These are phyloP conservation scores for Sinella curviseta DNA, from an alignment of 1,140 invertebrate species.

Conservation along the genomic window DNA sequence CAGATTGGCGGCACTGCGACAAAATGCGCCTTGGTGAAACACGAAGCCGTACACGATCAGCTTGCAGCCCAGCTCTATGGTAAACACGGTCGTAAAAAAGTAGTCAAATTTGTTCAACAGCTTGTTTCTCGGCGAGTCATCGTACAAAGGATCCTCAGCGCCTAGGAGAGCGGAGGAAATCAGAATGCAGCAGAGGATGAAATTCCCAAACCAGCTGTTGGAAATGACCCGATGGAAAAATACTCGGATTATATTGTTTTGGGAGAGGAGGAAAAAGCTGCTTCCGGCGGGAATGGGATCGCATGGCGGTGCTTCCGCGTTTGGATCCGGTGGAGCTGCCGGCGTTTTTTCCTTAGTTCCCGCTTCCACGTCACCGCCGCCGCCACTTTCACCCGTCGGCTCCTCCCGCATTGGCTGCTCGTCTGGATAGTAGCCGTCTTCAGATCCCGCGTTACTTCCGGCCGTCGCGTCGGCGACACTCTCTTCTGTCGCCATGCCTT, in stretches of 20 bases:
- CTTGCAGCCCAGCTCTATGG: slow-evolving; percentile 95
- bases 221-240: slow-evolving; percentile 96
- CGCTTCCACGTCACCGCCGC: not conserved
- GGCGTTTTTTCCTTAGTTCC: not conserved
- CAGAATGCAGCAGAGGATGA: slow-evolving; percentile 95
- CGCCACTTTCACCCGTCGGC: too few relatives aligned
- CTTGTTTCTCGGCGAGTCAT: slow-evolving; percentile 70
- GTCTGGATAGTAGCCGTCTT: slow-evolving; percentile 1
- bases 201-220: slow-evolving; percentile 89
- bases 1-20: slow-evolving; percentile 96
- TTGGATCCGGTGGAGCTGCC: not conserved
- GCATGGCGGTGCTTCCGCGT: not conserved
- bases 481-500: slow-evolving; percentile 8
- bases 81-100: slow-evolving; percentile 98
- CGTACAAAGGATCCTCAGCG: slow-evolving; percentile 90
- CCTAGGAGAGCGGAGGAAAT: slow-evolving; percentile 96
- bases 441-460: not conserved
- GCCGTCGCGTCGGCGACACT: not conserved
- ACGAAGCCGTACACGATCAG: too few relatives aligned
- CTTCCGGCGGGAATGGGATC: too few relatives aligned
- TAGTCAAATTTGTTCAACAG: slow-evolving; percentile 95
- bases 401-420: not conserved
- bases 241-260: slow-evolving; percentile 83
- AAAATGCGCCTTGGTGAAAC: slow-evolving; percentile 98
- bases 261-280: too few relatives aligned